Evolutionary conservation across 2,797 vertebrate genomes (phyloP).

Genomic region (Lithobates sylvaticus): DNA sequence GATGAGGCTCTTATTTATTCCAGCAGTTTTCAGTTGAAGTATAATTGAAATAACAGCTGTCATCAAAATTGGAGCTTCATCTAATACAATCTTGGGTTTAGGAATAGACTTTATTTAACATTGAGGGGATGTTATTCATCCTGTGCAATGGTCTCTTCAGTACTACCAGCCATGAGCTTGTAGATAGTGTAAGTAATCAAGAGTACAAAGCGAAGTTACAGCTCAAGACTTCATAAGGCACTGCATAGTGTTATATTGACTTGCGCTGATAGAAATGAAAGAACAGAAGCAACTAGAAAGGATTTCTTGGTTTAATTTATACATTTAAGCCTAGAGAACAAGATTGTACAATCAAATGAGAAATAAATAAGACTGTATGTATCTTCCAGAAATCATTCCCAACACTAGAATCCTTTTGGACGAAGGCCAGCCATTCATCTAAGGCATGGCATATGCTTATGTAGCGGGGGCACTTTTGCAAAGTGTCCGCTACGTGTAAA

Average conservation of each 20-base stretch:
- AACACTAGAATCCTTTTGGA: no score
- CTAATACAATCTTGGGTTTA: conserved; percentile 1
- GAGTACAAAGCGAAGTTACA: conserved; percentile 10
- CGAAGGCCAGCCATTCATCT: no score
- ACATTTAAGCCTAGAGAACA: no score
- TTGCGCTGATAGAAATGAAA: no score
- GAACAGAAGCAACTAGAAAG: no score
- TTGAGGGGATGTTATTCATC: neutral
- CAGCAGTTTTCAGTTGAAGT: conserved; percentile 8
- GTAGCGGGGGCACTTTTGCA: no score
- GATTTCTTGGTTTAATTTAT: no score
- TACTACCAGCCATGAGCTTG: neutral
- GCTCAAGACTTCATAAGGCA: neutral
- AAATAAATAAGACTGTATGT: no score
- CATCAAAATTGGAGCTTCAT: conserved; percentile 14
- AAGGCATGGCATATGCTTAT: no score
- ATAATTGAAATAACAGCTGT: conserved; percentile 45
- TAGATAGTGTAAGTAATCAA: conserved; percentile 11
- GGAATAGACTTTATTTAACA: conserved; percentile 10
- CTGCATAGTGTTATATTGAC: neutral
- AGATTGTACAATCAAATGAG: no score
- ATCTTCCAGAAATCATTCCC: no score
- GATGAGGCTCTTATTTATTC: conserved; percentile 35
- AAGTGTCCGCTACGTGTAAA: no score
- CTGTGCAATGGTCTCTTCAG: conserved; percentile 6